These are phyloP conservation scores for Cremastobaeus sp. DNA, from an alignment of 2,888 invertebrate species.

Conservation along the genomic window DNA sequence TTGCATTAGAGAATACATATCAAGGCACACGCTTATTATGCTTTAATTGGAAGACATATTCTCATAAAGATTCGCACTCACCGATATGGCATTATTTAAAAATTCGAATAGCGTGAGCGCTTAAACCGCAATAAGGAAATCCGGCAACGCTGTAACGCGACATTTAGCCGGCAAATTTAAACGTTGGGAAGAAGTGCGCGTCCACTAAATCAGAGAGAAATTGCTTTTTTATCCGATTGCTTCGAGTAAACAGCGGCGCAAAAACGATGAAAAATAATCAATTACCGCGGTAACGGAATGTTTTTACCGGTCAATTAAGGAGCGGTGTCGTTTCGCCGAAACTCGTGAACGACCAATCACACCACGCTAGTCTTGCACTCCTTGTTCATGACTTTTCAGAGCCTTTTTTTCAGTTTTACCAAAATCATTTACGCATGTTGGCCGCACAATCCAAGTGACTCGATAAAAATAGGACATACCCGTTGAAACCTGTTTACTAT, in stretches of 20 bases:
- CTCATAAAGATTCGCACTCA: too few relatives aligned
- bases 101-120: too few relatives aligned
- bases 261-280: constrained; percentile 20
- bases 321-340: constrained; percentile 10
- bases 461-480: constrained; percentile 46
- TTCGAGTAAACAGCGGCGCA: not conserved
- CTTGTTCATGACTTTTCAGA: not conserved
- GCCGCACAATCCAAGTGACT: constrained; percentile 27
- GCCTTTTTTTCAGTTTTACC: not conserved
- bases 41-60: too few relatives aligned
- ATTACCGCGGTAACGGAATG: not conserved
- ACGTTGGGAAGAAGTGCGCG: constrained; percentile 23
- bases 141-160: constrained; percentile 24
- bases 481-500: constrained; percentile 45
- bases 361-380: not conserved
- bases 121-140: constrained; percentile 1
- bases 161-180: constrained; percentile 48
- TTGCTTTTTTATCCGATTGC: constrained; percentile 2
- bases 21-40: too few relatives aligned
- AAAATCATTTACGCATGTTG: not conserved
- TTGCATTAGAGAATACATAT: too few relatives aligned
- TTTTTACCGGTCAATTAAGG: constrained; percentile 6
- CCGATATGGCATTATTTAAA: too few relatives aligned
- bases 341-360: constrained; percentile 9
- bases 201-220: constrained; percentile 23